Evolutionary conservation across 2,888 invertebrate species (phyloP).

Genomic region (Helicoverpa assulta): DNA sequence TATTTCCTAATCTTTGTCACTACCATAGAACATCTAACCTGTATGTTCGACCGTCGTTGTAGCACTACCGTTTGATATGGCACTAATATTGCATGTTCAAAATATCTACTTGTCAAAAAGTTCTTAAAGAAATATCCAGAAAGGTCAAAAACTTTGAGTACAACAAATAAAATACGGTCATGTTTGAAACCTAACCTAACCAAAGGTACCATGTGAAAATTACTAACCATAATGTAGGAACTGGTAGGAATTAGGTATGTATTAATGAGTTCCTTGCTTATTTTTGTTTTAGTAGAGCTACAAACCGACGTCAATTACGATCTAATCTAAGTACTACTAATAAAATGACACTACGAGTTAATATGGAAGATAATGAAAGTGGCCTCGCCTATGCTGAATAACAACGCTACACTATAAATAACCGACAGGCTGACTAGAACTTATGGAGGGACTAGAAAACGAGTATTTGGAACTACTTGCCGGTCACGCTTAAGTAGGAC

Average conservation of each 20-base stretch:
- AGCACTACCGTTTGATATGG: conserved; percentile 58
- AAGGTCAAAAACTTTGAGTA: neutral
- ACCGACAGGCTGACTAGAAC: conserved; percentile 74
- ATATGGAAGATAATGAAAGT: conserved; percentile 83
- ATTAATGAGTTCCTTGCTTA: too few species aligned
- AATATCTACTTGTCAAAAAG: conserved; percentile 34
- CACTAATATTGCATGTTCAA: conserved; percentile 36
- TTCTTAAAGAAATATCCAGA: neutral
- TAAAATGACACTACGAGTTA: conserved; percentile 80
- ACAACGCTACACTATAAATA: conserved; percentile 71
- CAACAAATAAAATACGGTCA: neutral
- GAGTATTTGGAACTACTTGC: conserved; percentile 73
- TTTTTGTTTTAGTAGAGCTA: conserved; percentile 54
- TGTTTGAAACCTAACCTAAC: too few species aligned
- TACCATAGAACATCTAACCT: conserved; percentile 77
- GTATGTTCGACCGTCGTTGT: conserved; percentile 65
- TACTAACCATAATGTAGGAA: too few species aligned
- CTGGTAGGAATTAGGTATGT: too few species aligned
- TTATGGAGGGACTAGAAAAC: conserved; percentile 86
- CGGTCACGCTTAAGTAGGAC: conserved; percentile 50
- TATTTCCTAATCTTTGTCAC: conserved; percentile 50
- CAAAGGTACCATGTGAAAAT: too few species aligned
- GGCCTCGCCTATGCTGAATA: conserved; percentile 84
- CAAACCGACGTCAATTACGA: conserved; percentile 62
- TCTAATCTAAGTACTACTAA: conserved; percentile 77